A percentile compares a stretch with the other conserved stretches of the same genome.
These are phyloP conservation scores for Microtus pennsylvanicus DNA, from an alignment of 2,113 vertebrate species.

Conservation along the genomic window DNA sequence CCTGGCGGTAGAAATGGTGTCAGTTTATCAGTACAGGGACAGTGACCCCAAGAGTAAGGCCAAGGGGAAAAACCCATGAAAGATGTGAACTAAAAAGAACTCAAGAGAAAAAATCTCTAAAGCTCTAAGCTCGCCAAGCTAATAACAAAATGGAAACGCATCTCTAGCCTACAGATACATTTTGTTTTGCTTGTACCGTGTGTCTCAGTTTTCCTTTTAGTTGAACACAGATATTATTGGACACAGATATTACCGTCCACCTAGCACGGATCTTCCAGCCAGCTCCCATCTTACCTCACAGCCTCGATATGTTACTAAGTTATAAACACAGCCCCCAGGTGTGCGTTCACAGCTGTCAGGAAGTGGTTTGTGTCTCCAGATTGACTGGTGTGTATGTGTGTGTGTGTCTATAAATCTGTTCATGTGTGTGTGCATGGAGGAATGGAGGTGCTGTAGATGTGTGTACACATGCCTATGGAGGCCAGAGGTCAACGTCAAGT, in stretches of 20 bases:
- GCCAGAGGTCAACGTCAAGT: too few relatives aligned
- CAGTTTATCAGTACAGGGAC: not conserved
- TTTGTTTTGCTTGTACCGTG: conserved; percentile 29
- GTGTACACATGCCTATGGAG: not conserved
- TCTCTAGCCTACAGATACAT: not conserved
- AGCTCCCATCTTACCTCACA: not conserved
- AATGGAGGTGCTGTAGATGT: not conserved
- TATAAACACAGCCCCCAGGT: not conserved
- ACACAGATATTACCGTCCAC: not conserved
- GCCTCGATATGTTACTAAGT: too few relatives aligned
- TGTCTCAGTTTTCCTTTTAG: not conserved
- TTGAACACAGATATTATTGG: not conserved
- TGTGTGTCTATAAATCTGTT: not conserved
- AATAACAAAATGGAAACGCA: conserved; percentile 39
- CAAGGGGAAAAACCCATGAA: not conserved
- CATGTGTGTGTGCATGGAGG: not conserved
- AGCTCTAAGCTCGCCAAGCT: conserved; percentile 39
- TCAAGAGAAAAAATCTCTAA: not conserved
- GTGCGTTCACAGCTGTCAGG: not conserved
- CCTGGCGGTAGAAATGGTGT: not conserved
- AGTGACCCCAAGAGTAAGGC: not conserved
- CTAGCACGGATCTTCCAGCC: not conserved
- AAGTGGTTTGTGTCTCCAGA: not conserved
- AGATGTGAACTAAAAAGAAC: not conserved
- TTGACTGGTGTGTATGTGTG: not conserved